Evolutionary conservation across 2,797 vertebrate species (phyloP), one percentile per base, ranked within the genome.

Genomic region (Arvicola amphibius): DNA sequence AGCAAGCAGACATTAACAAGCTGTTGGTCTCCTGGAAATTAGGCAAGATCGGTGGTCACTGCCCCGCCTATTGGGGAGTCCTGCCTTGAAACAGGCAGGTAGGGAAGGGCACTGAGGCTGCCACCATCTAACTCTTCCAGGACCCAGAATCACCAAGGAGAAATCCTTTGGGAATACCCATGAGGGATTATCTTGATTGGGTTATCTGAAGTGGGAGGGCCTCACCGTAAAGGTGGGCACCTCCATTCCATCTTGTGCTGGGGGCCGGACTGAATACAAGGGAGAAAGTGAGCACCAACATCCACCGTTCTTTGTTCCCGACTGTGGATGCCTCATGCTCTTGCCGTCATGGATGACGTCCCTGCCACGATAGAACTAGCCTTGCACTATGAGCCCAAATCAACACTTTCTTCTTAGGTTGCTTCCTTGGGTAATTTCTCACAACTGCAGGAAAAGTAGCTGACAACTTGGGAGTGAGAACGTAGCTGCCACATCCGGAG

Each of bases 81-180:
- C 19, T 37, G 46, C 59, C 85, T 46, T 48, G 53, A 61, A 10
- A 16, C 46, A 46, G 94, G n/a, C 11, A 8, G 32, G 7, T 0
- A 1, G 19, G 32, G 53, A n/a, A 46, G 46, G n/a, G 9, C 0
- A 4, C 51, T 3, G 0, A 74, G 48, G 13, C 2, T 27, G 63
- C 13, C 9, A 6, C 13, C 34, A 25, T 1, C 5, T 0, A 5
- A 21, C 3, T 10, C 7, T 21, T 2, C 10, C 40, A n/a, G 23
- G 34, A 71, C 37, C 14, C 48, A 71, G 65, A 37, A 6, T 9
- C 65, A 6, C 25, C 48, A 37, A 40, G 85, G 8, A 29, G 34
- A 71, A 43, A 13, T 46, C 6, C 19, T 85, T 40, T 34, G 29
- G 43, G 61, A 21, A n/a, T 19, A n/a, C 6, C 32, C 1, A 16